Evolutionary conservation across 2,888 invertebrate genomes (phyloP), one percentile per base, ranked within the genome.

Genomic region (Drosophila emarginata): DNA sequence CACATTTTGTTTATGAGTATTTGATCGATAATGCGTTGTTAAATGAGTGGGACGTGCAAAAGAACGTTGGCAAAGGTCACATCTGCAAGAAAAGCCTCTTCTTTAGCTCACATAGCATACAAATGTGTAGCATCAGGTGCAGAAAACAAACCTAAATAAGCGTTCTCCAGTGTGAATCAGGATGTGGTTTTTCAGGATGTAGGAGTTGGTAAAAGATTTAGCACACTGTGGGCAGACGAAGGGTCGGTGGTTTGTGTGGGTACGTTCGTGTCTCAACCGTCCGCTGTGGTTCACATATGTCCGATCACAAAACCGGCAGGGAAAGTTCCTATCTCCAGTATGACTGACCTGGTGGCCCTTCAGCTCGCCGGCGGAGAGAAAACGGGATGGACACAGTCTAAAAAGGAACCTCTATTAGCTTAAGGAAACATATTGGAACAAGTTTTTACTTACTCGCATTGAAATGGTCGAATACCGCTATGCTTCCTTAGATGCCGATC

Each of bases 41-140:
- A 91, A 64, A 39, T 91, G 91, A 64, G 90, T 91, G 56, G 80
- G 87, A 2, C 91, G 87, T 6, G 90, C 89, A 66, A 91, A 91
- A 0, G 91, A 90, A n/a, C 91, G 90, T 61, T 89, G 87, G 57
- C 91, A 91, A 37, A 89, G 69, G 40, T 83, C 80, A 69, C 91
- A 91, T 60, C 91, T 91, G 58, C 7, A 21, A 36, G 1, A 15
- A 14, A 15, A 39, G 2, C 9, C n/a, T 53, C 23, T 50, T 14
- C 36, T 32, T 18, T 21, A 39, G n/a, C 18, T 4, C 15, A 21
- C 7, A 7, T 5, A 12, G 18, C 9, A 11, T 9, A 12, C 11
- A 2, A 2, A 45, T 5, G 3, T 45, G 11, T 6, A 3, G 9
- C 7, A 1, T 21, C 0, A 12, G n/a, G n/a, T n/a, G n/a, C n/a